Percentiles rank a stretch among this genome's conserved stretches.
phyloP scores from a whole-genome alignment of 2,797 vertebrate genomes.

The Meda fulgida region DNA sequence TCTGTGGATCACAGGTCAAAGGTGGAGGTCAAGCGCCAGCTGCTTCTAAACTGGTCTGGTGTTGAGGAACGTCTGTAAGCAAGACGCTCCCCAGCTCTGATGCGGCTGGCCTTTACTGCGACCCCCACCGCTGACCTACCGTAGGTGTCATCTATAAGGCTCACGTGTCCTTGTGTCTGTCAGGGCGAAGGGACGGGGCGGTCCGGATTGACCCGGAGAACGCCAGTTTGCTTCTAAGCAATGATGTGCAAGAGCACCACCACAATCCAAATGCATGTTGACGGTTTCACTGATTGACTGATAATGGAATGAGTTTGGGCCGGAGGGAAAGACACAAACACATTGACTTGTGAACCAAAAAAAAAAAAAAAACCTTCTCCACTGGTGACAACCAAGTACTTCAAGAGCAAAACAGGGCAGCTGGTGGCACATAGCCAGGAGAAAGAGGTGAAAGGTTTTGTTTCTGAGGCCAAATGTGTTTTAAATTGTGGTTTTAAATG shows the following conservation, averaged over 20 bases:
- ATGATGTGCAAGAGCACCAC: constrained; percentile 40
- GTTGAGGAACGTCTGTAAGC: background rate
- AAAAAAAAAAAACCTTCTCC: constrained; percentile 45
- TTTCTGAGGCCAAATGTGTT: background rate
- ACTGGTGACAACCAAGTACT: constrained; percentile 66
- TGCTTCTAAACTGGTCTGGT: background rate
- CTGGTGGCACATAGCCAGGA: background rate
- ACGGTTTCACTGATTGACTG: constrained; percentile 25
- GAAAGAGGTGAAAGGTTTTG: background rate
- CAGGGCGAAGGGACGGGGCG: constrained; percentile 19
- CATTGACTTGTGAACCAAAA: constrained; percentile 67
- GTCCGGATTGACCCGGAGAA: constrained; percentile 15
- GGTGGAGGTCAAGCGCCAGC: constrained; percentile 63
- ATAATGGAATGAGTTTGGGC: constrained; percentile 57
- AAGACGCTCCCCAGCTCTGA: constrained; percentile 12
- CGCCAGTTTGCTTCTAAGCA: constrained; percentile 19
- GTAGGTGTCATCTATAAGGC: constrained; percentile 52
- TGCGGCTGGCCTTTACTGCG: constrained; percentile 36
- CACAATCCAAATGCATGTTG: constrained; percentile 59
- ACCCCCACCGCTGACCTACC: constrained; percentile 67
- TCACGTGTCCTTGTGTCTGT: constrained; percentile 69
- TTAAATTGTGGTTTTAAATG: background rate
- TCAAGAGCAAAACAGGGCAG: constrained; percentile 14
- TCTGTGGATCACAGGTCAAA: constrained; percentile 68
- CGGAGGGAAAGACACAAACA: constrained; percentile 66